Conservation (phyloP, 2,113 vertebrate species). For the Callopanchax toddi region DNA sequence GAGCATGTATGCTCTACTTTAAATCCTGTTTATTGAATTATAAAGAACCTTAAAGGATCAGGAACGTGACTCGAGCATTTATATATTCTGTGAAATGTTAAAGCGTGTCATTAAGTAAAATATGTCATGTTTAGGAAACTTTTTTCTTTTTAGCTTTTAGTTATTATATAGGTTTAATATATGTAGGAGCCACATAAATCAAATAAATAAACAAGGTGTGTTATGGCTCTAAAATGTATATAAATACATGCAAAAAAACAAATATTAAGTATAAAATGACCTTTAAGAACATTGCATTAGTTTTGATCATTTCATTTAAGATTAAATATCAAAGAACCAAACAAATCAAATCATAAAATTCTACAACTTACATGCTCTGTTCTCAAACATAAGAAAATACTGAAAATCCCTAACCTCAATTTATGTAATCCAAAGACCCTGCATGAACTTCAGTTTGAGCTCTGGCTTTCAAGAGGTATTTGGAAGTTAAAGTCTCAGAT, state of each 20-base stretch:
- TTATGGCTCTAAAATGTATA: not conserved
- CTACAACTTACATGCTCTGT: constrained; percentile 38
- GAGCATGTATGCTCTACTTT: constrained; percentile 74
- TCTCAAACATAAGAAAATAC: constrained; percentile 63
- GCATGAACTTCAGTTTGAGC: constrained; percentile 75
- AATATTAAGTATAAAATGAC: constrained; percentile 44
- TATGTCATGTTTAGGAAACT: constrained; percentile 33
- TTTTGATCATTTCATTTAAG: constrained; percentile 35
- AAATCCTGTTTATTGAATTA: constrained; percentile 88
- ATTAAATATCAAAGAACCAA: constrained; percentile 23
- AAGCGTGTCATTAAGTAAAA: constrained; percentile 53
- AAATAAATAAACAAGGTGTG: not conserved
- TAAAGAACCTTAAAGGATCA: constrained; percentile 88
- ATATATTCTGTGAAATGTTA: constrained; percentile 78
- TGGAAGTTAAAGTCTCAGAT: constrained; percentile 83
- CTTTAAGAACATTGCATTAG: not conserved
- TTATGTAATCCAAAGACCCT: constrained; percentile 76
- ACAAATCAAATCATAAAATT: constrained; percentile 25
- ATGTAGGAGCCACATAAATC: constrained; percentile 5
- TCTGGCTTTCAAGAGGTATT: constrained; percentile 81
- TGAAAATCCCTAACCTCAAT: constrained; percentile 75
- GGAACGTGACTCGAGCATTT: constrained; percentile 79
- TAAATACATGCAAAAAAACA: constrained; percentile 1
- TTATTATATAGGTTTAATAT: not conserved
- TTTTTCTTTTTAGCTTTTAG: constrained; percentile 11